Conservation (phyloP, 1,140 invertebrate genomes). For the Nephila pilipes region DNA sequence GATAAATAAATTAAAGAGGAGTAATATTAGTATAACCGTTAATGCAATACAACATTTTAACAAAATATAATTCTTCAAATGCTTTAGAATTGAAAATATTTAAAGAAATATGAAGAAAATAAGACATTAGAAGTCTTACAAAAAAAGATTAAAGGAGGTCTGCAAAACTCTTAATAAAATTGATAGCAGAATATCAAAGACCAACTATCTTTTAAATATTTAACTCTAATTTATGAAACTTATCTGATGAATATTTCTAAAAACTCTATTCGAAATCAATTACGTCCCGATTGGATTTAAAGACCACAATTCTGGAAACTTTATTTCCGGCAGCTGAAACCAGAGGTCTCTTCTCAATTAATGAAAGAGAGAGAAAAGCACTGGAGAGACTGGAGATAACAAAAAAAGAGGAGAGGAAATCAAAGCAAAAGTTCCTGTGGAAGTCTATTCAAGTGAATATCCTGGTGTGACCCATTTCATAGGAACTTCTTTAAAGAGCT, state of each 20-base stretch:
- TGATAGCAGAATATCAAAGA: no score
- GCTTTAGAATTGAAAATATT: no score
- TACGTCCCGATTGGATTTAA: not conserved
- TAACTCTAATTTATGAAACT: not conserved
- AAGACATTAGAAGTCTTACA: no score
- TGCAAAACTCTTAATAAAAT: no score
- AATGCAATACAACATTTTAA: no score
- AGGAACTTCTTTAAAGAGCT: constrained; percentile 1
- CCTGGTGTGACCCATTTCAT: constrained; percentile 48
- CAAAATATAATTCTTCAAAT: no score
- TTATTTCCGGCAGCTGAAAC: not conserved
- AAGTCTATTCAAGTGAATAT: constrained; percentile 56
- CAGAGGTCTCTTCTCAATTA: not conserved
- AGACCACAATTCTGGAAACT: not conserved
- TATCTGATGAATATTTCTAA: not conserved
- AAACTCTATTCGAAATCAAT: not conserved
- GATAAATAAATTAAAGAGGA: not conserved
- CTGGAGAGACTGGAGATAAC: not conserved
- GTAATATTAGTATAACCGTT: no score
- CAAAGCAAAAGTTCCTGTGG: not conserved
- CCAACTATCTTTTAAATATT: no score
- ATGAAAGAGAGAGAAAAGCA: not conserved
- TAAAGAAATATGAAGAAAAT: no score
- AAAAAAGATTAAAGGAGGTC: no score
- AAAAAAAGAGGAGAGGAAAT: not conserved